Evolutionary conservation across 2,797 vertebrate species (phyloP), one percentile per base, ranked within the genome.

Genomic region (Spondyliosoma cantharus): DNA sequence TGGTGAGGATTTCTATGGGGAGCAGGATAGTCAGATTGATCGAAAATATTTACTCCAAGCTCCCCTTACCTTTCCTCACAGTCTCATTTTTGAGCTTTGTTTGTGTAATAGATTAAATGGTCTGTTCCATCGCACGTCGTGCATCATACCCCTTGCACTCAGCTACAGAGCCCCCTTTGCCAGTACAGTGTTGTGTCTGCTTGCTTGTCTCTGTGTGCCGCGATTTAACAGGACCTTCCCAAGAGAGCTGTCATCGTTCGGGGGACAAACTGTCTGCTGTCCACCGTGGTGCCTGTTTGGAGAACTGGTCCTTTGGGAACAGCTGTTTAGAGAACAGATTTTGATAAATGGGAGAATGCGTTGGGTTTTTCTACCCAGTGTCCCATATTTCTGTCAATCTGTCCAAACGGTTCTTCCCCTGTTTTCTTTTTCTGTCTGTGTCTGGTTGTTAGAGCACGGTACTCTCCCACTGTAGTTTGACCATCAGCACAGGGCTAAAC

Each of bases 181-280:
- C 83, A 78, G 37, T 73, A 71, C 72, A 83, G 25, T 84, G 84
- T 63, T 78, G 71, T 61, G 74, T 81, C 67, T 75, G 52, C 64
- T 74, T 81, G 77, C 78, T 87, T 87, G 76, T 81, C 60, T 83
- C 52, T 43, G 76, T 70, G 83, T 70, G 81, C 78, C 6, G 43
- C 67, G 72, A 83, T 89, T 87, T 89, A 87, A 69, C 80, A 61
- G 81, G 87, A 81, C 78, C 60, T 81, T 91, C 87, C 85, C 78
- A 7, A 46, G 87, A 81, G 89, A 89, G 78, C 86, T 86, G 92
- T 91, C 90, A 70, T 67, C 13, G 37, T 81, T 89, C 83, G 64
- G 86, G 91, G 90, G 86, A 91, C 89, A 89, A 85, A 90, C 83
- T 77, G 87, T 91, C 77, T 87, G 78, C 80, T 80, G 87, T 89